These are phyloP conservation scores for Bothrops jararaca DNA, from an alignment of 2,113 vertebrate genomes.

Conservation along the genomic window DNA sequence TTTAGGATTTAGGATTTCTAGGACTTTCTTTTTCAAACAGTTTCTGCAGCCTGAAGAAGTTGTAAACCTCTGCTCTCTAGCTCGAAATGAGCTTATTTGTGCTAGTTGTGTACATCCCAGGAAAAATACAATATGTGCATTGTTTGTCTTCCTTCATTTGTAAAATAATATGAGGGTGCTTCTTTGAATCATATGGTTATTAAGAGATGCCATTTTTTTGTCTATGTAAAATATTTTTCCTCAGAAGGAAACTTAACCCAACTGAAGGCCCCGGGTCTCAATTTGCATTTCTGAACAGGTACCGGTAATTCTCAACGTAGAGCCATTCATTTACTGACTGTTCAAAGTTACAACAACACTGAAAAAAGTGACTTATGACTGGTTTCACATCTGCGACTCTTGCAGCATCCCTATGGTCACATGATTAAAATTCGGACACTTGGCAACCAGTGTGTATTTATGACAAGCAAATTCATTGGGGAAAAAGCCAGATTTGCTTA, in stretches of 20 bases:
- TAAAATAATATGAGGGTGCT: slow-evolving; percentile 14
- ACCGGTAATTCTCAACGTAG: too few species aligned
- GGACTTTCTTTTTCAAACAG: not conserved
- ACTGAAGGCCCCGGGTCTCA: not conserved
- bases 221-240: not conserved
- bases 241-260: not conserved
- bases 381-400: too few species aligned
- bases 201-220: slow-evolving; percentile 36
- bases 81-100: slow-evolving; percentile 12
- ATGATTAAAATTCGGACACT: too few species aligned
- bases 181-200: slow-evolving; percentile 34
- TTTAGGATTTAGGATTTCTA: not conserved
- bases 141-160: slow-evolving; percentile 35
- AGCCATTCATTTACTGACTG: too few species aligned
- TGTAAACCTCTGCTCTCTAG: not conserved
- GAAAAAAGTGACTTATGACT: too few species aligned
- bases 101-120: slow-evolving; percentile 8
- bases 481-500: too few species aligned
- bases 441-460: too few species aligned
- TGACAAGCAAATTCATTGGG: too few species aligned
- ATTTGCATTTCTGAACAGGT: too few species aligned
- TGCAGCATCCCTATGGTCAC: too few species aligned
- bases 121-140: slow-evolving; percentile 37
- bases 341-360: too few species aligned
- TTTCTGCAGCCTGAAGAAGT: not conserved